Evolutionary conservation across 2,797 vertebrate species (phyloP).

Genomic region (Calcarius lapponicus): DNA sequence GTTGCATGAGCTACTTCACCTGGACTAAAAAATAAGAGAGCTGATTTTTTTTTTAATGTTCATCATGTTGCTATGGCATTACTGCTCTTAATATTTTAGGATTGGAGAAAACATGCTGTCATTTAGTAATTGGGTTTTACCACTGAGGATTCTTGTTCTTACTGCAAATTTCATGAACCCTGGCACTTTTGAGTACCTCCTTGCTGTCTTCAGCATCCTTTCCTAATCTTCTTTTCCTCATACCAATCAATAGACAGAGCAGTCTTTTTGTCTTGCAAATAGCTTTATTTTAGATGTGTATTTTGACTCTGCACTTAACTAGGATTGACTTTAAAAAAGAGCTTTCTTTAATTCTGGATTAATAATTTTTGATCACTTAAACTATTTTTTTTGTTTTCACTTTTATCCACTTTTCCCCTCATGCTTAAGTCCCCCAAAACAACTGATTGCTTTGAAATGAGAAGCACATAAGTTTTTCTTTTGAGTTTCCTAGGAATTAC

Average conservation of each 20-base stretch:
- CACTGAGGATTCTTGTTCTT: not conserved
- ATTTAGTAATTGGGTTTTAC: not conserved
- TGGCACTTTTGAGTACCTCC: not conserved
- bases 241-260: not conserved
- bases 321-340: not conserved
- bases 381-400: not conserved
- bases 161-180: not conserved
- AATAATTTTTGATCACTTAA: not conserved
- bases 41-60: not conserved
- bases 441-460: not conserved
- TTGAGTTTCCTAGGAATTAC: not conserved
- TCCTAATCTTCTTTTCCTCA: not conserved
- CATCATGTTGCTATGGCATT: not conserved
- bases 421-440: not conserved
- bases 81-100: not conserved
- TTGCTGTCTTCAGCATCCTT: not conserved
- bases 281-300: not conserved
- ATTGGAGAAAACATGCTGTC: not conserved
- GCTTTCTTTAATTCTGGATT: not conserved
- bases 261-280: not conserved
- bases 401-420: not conserved
- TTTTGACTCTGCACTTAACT: not conserved
- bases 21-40: not conserved
- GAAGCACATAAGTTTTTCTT: not conserved
- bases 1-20: not conserved